Base-by-base conservation (phyloP, 2,888 invertebrate species). In the Mechanitis mazaeus region DNA sequence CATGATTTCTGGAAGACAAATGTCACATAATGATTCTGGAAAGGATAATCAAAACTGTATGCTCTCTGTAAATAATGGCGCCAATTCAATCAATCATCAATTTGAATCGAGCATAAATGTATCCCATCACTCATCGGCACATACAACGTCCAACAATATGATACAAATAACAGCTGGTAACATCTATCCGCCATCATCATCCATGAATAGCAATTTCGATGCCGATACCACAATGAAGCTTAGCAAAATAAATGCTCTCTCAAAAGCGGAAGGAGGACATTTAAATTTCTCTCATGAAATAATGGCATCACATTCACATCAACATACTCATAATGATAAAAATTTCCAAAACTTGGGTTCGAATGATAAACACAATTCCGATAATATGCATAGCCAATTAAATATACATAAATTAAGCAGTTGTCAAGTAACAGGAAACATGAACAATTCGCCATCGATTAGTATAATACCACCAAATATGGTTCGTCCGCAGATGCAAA, bases 101-200 rank as follows among this genome's bases (percentile, higher is more conserved):
- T 89, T 82, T 64, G 90, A 89, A 56, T 75, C 83, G 3, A 81
- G 74, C 47, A 66, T 83, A 28, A 87, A 83, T 68, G 81, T 83
- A 7, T 88, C 83, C 67, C 88, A 87, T 68, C 87, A 89, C 70
- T 79, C 86, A 3, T 73, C 84, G 55, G 74, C 78, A 28, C 87
- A 87, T 71, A 77, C 85, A 3, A 77, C 84, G 9, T 78, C 86
- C 2, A 90, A 87, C 70, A 90, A 90, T 69, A 83, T 90, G 4
- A 90, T 90, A 65, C 90, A 90, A 74, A 90, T 90, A 67, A 83
- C 86, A 65, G 82, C 90, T 64, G 90, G 90, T 62, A 90, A 88
- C 67, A 89, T 90, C 67, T 89, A 89, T 67, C 75, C 87, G 12
- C 87, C 88, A 20, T 80, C 86, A 45, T 81, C 87, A 9, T 77